phyloP scores from a whole-genome alignment of 2,113 vertebrate species.

The Ia io region DNA sequence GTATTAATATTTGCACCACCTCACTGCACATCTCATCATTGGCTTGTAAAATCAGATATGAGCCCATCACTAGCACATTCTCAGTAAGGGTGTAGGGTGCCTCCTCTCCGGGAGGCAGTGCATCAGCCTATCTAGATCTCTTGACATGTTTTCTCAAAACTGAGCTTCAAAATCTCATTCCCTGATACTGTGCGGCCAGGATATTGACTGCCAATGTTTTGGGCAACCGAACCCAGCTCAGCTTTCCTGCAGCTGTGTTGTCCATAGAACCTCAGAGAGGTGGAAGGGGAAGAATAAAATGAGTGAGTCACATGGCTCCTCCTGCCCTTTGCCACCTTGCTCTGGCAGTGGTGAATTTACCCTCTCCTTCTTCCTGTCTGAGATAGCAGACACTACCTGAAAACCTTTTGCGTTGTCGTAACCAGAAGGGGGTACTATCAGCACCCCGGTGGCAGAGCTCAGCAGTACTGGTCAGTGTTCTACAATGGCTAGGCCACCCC shows the following conservation, averaged over 20 bases:
- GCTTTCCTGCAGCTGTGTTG: not conserved
- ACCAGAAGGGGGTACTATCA: too few relatives aligned
- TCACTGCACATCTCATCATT: not conserved
- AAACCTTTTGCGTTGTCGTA: not conserved
- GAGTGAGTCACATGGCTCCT: not conserved
- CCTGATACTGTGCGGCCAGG: not conserved
- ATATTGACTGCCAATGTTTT: not conserved
- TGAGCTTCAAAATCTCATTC: not conserved
- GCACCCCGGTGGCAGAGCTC: not conserved
- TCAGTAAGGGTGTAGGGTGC: not conserved
- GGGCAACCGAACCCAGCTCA: not conserved
- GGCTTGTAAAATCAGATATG: not conserved
- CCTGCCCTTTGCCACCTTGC: not conserved
- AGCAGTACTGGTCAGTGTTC: not conserved
- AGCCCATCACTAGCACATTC: not conserved
- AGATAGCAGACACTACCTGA: not conserved
- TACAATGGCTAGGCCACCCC: not conserved
- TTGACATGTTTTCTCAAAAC: not conserved
- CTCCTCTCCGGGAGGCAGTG: not conserved
- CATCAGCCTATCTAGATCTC: not conserved
- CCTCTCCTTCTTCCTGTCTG: rapidly evolving
- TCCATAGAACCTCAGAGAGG: not conserved
- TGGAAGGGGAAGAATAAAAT: not conserved
- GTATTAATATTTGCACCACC: not conserved
- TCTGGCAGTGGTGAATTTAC: not conserved